Percentiles rank a stretch among this genome's conserved stretches.
These are phyloP conservation scores for Nansenia antarctica DNA, from an alignment of 2,113 vertebrate species.

Conservation along the genomic window DNA sequence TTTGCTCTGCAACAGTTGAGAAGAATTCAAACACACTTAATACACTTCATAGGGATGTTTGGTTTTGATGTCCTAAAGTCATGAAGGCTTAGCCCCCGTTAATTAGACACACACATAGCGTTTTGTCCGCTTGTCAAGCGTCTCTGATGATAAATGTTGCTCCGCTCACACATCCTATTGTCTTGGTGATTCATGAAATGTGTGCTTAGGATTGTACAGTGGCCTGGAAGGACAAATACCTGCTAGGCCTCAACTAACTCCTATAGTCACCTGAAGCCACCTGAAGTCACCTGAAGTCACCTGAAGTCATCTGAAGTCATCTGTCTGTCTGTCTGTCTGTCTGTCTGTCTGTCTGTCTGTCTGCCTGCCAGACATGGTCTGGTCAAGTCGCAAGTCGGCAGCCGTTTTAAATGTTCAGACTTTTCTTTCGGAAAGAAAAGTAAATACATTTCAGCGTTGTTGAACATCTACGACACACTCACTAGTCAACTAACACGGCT, in stretches of 20 bases:
- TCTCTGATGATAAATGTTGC: slow-evolving; percentile 68
- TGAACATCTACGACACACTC: no score
- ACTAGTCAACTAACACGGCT: no score
- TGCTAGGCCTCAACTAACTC: background rate
- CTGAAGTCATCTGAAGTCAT: no score
- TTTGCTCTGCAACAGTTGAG: slow-evolving; percentile 30
- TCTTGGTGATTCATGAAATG: slow-evolving; percentile 33
- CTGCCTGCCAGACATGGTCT: no score
- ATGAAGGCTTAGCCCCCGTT: slow-evolving; percentile 63
- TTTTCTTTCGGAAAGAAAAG: no score
- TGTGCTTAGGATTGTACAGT: slow-evolving; percentile 21
- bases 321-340: no score
- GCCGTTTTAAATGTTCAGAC: no score
- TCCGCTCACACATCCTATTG: slow-evolving; percentile 59
- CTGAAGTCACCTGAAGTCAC: no score
- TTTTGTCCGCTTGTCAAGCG: slow-evolving; percentile 69
- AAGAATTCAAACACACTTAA: slow-evolving; percentile 25
- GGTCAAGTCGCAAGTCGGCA: no score
- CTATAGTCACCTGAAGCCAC: background rate
- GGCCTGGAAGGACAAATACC: slow-evolving; percentile 14
- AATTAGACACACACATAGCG: slow-evolving; percentile 62
- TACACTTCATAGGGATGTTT: slow-evolving; percentile 74
- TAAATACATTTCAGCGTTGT: no score
- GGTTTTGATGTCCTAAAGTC: slow-evolving; percentile 71
- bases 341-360: no score